Percentiles rank a stretch among this genome's conserved stretches.
Evolutionary conservation across 2,113 vertebrate genomes (phyloP).

Genomic region (Menura novaehollandiae): DNA sequence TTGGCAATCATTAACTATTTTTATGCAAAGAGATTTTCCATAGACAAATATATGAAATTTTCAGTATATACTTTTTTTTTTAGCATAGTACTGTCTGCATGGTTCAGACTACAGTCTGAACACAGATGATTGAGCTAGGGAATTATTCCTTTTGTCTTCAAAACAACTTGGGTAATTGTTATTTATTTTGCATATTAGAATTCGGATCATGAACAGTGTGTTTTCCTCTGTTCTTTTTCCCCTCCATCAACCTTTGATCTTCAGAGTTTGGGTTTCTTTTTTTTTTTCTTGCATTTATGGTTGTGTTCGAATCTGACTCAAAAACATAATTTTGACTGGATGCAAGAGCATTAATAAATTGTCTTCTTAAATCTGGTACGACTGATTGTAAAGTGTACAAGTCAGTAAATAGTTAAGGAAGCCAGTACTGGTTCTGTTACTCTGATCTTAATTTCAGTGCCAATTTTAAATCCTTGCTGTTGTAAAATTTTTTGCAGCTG

Average conservation of each 20-base stretch:
- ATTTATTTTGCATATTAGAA: background rate
- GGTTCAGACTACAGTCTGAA: background rate
- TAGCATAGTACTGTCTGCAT: background rate
- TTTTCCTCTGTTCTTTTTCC: background rate
- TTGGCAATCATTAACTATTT: background rate
- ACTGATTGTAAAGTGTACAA: background rate
- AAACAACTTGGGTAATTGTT: background rate
- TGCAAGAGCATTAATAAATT: slow-evolving; percentile 19
- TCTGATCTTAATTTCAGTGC: background rate
- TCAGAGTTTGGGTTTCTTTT: background rate
- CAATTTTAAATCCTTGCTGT: slow-evolving; percentile 27
- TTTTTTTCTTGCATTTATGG: background rate
- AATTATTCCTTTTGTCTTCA: background rate
- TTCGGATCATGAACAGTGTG: background rate
- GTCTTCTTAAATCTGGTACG: background rate
- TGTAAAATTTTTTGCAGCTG: slow-evolving; percentile 76
- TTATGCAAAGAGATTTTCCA: background rate
- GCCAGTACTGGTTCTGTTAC: background rate
- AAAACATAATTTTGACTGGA: background rate
- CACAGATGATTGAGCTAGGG: background rate
- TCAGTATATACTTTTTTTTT: background rate
- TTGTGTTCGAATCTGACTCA: background rate
- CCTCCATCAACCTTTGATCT: background rate
- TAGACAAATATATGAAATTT: background rate
- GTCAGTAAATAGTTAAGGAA: background rate